Base-by-base conservation (phyloP, 2,797 vertebrate species). In the Spinus olivaceus region DNA sequence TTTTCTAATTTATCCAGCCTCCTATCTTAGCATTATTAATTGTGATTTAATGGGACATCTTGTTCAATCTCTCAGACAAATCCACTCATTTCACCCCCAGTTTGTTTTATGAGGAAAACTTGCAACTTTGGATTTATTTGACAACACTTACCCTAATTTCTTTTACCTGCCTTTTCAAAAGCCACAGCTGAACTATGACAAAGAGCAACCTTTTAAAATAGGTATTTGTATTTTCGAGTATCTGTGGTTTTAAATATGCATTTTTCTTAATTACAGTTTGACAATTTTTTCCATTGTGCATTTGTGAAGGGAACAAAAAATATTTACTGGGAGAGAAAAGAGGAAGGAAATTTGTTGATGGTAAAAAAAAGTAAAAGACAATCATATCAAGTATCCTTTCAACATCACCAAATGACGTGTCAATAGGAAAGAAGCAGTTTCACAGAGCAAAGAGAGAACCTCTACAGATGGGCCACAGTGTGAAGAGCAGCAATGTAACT, bases 31-130 rank as follows among this genome's bases (percentile, higher is more conserved):
- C 30, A 57, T 87, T 94, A 87, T 91, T 95, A 94, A 91, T 89
- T 85, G 81, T 78, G 84, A 94, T 89, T 95, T 89, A 94, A 82
- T 85, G 35, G 57, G 22, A 71, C 27, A 64, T 82, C 72, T 57
- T 78, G 14, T 77, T 94, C 65, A 57, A 28, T 60, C 61, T 72
- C 66, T 76, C 33, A 88, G 47, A 28, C 42, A 88, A 69, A 90
- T 61, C 14, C n/a, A 57, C 21, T 54, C 14, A 59, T 95, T 96
- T 94, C 81, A 93, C 27, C 47, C 83, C 24, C 61, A 19, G 30
- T 74, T 87, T 47, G 17, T 27, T 94, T 92, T 80, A 85, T 33
- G 65, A 74, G 92, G 24, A 49, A 85, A 88, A 70, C 37, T 89
- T 92, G 15, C 49, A 77, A 61, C 51, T 87, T 81, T 64, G 37